Base-by-base conservation (phyloP, 2,888 invertebrate species). In the Agrotis puta region DNA sequence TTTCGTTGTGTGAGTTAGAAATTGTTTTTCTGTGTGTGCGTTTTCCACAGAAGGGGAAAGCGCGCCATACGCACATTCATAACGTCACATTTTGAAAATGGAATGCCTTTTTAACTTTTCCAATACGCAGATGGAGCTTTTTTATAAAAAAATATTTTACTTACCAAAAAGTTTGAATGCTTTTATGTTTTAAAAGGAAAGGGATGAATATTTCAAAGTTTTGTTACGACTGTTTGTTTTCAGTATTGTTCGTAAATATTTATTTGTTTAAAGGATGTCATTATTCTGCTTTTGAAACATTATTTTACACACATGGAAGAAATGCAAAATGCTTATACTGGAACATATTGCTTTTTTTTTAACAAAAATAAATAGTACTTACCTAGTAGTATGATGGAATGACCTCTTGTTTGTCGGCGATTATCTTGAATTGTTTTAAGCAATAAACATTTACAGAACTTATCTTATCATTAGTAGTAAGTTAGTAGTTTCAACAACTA, bases 101-200 rank as follows among this genome's bases (percentile, higher is more conserved):
- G 93, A 94, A 93, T 91, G 89, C 91, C 89, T 80, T 90, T 93
- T 93, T 89, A 90, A 91, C 90, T 92, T 92, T 93, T 92, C 88
- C 89, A 91, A 91, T 90, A 91, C 90, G 88, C 83, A 87, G 87
- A 91, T 77, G 62, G 71, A 64, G 48, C 82, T 73, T 79, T 73
- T 72, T 67, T 64, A 64, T 11, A 65, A 51, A 68, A 72, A 65
- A 66, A 71, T 57, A 56, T 39, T 43, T 61, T 53, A 57, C 58
- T 72, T 43, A 50, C n/a, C 22, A 74, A 70, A 72, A 68, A 71
- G 70, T 77, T 70, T 69, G 13, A 68, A 68, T 66, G 57, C 61
- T 71, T 54, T 75, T 57, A 67, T 22, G 54, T 67, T 71, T 77
- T 63, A 61, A 59, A 73, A 9, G 56, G 5, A 24, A 51, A 24